Conservation (phyloP, 1,140 invertebrate species). For the Drosophila eugracilis region DNA sequence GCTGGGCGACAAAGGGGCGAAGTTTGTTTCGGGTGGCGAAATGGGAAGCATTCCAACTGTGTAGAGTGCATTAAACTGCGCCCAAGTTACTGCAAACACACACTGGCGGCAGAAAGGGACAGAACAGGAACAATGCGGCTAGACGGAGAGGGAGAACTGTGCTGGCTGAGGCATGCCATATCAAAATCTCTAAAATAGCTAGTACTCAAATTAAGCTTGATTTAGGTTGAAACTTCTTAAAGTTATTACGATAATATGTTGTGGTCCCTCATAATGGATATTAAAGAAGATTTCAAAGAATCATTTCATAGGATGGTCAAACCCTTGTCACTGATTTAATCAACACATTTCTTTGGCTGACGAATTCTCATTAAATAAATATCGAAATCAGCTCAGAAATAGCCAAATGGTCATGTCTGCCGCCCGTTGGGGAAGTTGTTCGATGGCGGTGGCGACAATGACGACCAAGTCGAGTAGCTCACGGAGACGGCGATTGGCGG, state of each 20-base stretch:
- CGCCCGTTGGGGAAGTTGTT: conserved; percentile 14
- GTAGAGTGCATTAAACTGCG: conserved; percentile 74
- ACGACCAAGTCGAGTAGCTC: conserved; percentile 34
- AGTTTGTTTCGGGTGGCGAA: not conserved
- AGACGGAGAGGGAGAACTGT: conserved; percentile 6
- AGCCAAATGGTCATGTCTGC: conserved; percentile 20
- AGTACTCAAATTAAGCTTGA: not conserved
- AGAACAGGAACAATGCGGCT: not conserved
- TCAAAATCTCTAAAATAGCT: not conserved
- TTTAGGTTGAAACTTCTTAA: too few species aligned
- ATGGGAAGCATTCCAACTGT: conserved; percentile 34
- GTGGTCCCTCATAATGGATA: too few species aligned
- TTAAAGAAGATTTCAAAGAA: too few species aligned
- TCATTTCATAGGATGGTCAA: too few species aligned
- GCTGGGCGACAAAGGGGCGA: conserved; percentile 1
- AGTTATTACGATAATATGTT: too few species aligned
- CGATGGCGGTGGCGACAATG: conserved; percentile 30
- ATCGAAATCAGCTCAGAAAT: not conserved
- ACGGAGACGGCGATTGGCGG: conserved; percentile 26
- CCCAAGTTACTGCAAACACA: conserved; percentile 45
- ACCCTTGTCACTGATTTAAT: too few species aligned
- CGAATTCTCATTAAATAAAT: not conserved
- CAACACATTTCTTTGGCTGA: too few species aligned
- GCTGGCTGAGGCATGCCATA: not conserved
- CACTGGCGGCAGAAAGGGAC: not conserved